Evolutionary conservation across 1,140 invertebrate genomes (phyloP).

Genomic region (Rhyacophila brunnea): DNA sequence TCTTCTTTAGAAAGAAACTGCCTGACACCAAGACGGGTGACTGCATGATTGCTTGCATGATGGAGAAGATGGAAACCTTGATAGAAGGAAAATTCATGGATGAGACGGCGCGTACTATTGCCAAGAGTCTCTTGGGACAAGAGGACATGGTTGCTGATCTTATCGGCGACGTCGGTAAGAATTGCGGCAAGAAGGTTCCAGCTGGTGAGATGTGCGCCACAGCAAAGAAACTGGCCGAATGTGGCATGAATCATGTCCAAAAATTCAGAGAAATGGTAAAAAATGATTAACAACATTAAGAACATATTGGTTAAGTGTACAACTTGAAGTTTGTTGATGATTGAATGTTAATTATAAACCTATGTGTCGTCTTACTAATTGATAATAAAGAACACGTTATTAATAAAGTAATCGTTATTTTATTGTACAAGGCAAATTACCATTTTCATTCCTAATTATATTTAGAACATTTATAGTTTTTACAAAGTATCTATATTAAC

Average conservation of each 20-base stretch:
- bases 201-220: constrained; percentile 15
- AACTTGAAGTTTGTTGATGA: too few relatives aligned
- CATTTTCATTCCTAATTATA: too few relatives aligned
- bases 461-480: too few relatives aligned
- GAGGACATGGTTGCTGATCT: constrained; percentile 23
- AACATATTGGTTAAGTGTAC: too few relatives aligned
- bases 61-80: constrained; percentile 25
- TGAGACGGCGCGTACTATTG: not conserved
- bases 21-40: constrained; percentile 14
- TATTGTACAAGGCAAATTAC: too few relatives aligned
- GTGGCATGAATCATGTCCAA: constrained; percentile 6
- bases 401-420: too few relatives aligned
- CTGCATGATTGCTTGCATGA: constrained; percentile 29
- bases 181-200: constrained; percentile 12
- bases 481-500: too few relatives aligned
- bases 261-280: constrained; percentile 25
- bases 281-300: constrained; percentile 2
- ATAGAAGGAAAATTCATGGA: constrained; percentile 14
- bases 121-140: constrained; percentile 16
- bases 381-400: too few relatives aligned
- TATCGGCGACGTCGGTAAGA: constrained; percentile 16
- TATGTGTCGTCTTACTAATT: too few relatives aligned
- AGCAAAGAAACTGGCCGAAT: constrained; percentile 12
- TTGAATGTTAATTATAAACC: too few relatives aligned
- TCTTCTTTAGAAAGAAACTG: constrained; percentile 25